Conservation (phyloP, 2,797 vertebrate genomes). For the Mormyrus proboscirostris region DNA sequence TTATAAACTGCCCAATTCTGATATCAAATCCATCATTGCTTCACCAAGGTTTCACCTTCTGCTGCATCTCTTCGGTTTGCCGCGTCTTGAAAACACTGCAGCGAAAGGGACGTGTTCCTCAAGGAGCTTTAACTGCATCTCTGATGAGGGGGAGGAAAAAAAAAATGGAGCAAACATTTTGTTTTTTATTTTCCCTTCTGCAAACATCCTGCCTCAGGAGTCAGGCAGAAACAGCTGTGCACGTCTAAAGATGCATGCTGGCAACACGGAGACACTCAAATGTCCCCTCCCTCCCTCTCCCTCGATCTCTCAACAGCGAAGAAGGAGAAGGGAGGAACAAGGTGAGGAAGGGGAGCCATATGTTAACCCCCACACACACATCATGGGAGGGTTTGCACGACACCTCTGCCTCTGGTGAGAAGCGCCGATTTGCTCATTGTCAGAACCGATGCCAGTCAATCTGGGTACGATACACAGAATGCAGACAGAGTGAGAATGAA, state of each 20-base stretch:
- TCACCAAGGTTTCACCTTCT: conserved; percentile 55
- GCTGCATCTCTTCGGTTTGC: conserved; percentile 42
- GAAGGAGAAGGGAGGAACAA: conserved; percentile 4
- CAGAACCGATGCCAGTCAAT: background rate
- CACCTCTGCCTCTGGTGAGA: background rate
- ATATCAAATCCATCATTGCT: background rate
- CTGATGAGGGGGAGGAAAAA: conserved; percentile 26
- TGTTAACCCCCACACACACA: background rate
- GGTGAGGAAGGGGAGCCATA: background rate
- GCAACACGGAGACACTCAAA: background rate
- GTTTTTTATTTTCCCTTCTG: conserved; percentile 31
- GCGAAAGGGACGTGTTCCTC: conserved; percentile 54
- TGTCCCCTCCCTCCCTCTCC: background rate
- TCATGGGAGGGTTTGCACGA: background rate
- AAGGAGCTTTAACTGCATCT: conserved; percentile 54
- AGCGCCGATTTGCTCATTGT: background rate
- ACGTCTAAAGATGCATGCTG: background rate
- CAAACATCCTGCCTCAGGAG: conserved; percentile 18
- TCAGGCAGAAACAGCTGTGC: background rate
- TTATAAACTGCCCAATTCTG: conserved; percentile 41
- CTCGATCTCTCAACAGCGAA: background rate
- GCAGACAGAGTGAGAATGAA: background rate
- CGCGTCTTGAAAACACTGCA: conserved; percentile 34
- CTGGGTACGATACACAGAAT: background rate
- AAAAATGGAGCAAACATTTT: background rate